Evolutionary conservation across 2,888 invertebrate genomes (phyloP), one percentile per base, ranked within the genome.

Genomic region (Andrena fulva): DNA sequence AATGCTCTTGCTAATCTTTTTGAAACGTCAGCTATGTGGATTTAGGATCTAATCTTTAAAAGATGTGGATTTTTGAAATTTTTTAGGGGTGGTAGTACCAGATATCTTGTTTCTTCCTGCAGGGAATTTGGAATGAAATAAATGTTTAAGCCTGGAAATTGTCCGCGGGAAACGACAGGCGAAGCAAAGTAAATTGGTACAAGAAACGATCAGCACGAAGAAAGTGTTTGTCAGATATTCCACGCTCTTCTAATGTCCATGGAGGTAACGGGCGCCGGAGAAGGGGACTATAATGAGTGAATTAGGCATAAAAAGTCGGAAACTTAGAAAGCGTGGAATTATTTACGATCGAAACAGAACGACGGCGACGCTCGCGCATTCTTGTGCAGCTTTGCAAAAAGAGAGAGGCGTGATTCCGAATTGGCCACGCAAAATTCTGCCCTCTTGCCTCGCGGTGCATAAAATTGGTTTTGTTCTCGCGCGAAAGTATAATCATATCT

Each of bases 241-340:
- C 68, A 66, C 75, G 72, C 52, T 70, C 60, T 82, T 81, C 66
- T 72, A 72, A 64, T 69, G 66, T 33, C 24, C 56, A 27, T 71
- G 67, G 27, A 75, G 77, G 73, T 81, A 60, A 59, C 56, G 56
- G 33, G 60, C 54, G 3, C 20, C 8, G 56, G 24, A 16, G 35
- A 16, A 59, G 31, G 42, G 48, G 60, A 60, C 71, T 63, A 33
- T 87, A 79, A 87, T 70, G 75, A 82, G 68, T 62, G 52, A 82
- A 82, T 80, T 71, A 67, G 63, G 60, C 68, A 48, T 67, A 74
- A 81, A 84, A 80, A 78, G 69, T 67, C 63, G 7, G 82, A 69
- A 81, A 80, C 70, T 77, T 88, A 88, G 88, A 88, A 88, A 88
- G 88, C 88, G 85, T 87, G 62, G 69, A 81, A 75, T 73, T 75